phyloP scores from a whole-genome alignment of 2,113 vertebrate genomes.

The Platichthys flesus region DNA sequence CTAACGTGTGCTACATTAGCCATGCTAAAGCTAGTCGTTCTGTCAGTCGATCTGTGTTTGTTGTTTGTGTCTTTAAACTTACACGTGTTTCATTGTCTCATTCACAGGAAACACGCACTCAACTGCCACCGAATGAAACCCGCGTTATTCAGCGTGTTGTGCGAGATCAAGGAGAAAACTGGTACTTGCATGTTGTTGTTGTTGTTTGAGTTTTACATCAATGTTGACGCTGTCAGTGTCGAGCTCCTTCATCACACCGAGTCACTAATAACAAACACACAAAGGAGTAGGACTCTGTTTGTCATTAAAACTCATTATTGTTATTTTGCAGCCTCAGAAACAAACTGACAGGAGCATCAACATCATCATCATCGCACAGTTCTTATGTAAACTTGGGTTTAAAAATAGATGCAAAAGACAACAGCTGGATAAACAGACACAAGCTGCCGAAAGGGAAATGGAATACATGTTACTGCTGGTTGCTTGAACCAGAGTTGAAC shows the following conservation, averaged over 20 bases:
- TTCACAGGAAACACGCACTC: slow-evolving; percentile 84
- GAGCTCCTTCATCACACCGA: neutral
- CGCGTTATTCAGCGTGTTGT: slow-evolving; percentile 86
- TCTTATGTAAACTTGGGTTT: neutral
- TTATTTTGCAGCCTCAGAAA: neutral
- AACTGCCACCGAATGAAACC: slow-evolving; percentile 89
- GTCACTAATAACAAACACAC: neutral
- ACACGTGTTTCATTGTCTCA: neutral
- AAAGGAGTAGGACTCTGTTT: too few species aligned
- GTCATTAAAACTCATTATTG: neutral
- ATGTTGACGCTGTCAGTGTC: neutral
- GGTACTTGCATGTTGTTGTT: slow-evolving; percentile 66
- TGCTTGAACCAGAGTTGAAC: neutral
- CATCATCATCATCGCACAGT: neutral
- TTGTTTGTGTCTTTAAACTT: slow-evolving; percentile 9
- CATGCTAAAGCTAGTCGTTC: neutral
- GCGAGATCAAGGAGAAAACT: slow-evolving; percentile 87
- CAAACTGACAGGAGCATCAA: neutral
- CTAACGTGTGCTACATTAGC: slow-evolving; percentile 50
- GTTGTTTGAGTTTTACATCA: too few species aligned
- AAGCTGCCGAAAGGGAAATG: neutral
- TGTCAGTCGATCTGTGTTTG: slow-evolving; percentile 22
- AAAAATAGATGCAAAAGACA: slow-evolving; percentile 9
- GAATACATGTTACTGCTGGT: neutral
- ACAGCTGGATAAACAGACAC: slow-evolving; percentile 20